Conservation (phyloP, 2,888 invertebrate genomes). For the Trachelus troglodyta region DNA sequence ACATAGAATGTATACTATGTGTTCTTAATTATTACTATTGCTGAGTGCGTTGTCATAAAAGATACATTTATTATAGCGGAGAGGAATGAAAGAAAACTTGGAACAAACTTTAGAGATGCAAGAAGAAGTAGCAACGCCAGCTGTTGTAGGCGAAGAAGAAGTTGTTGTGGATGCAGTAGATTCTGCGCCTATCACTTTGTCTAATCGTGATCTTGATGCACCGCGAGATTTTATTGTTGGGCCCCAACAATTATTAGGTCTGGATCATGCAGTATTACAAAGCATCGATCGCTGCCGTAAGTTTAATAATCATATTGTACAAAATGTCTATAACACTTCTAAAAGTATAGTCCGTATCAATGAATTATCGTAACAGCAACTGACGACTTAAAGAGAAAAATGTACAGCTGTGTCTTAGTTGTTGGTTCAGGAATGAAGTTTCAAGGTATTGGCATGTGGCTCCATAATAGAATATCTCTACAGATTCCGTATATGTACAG, state of each 20-base stretch:
- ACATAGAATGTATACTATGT: background rate
- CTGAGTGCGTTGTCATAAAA: background rate
- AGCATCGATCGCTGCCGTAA: slow-evolving; percentile 90
- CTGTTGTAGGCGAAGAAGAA: slow-evolving; percentile 64
- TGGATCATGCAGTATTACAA: slow-evolving; percentile 92
- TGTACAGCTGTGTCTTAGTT: slow-evolving; percentile 92
- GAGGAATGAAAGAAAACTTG: slow-evolving; percentile 72
- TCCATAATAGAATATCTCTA: slow-evolving; percentile 86
- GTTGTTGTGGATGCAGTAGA: slow-evolving; percentile 67
- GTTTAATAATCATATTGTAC: slow-evolving; percentile 43
- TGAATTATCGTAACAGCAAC: slow-evolving; percentile 68
- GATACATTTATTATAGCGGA: slow-evolving; percentile 62
- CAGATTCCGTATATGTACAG: slow-evolving; percentile 86
- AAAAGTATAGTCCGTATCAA: too few species aligned
- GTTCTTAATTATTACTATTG: background rate
- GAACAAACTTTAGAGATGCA: slow-evolving; percentile 67
- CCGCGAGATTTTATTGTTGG: slow-evolving; percentile 76
- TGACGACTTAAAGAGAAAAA: slow-evolving; percentile 91
- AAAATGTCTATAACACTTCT: background rate
- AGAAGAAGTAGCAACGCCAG: slow-evolving; percentile 65
- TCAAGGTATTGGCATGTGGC: slow-evolving; percentile 85
- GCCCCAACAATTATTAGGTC: slow-evolving; percentile 83
- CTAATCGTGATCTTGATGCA: slow-evolving; percentile 58
- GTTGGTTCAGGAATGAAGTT: slow-evolving; percentile 94
- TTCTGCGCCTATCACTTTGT: slow-evolving; percentile 58